These are phyloP conservation scores for Rhodeus uyekii DNA, from an alignment of 2,797 vertebrate species.

Conservation along the genomic window DNA sequence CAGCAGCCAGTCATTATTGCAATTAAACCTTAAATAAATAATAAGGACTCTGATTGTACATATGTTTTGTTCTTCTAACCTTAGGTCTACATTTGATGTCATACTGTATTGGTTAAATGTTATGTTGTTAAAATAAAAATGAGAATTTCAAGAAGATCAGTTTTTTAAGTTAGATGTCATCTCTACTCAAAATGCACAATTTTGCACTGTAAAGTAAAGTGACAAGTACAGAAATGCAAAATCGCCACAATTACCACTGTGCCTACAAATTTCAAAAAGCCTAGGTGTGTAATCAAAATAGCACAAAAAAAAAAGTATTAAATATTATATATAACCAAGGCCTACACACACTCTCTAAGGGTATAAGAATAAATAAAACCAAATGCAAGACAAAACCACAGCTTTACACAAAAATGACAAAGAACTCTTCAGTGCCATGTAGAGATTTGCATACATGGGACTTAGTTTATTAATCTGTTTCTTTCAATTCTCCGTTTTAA, in stretches of 20 bases:
- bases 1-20: neutral
- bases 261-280: too few species aligned
- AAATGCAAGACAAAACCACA: too few species aligned
- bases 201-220: neutral
- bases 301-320: too few species aligned
- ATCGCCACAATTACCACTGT: too few species aligned
- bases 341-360: too few species aligned
- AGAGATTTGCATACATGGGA: neutral
- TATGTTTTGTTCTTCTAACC: neutral
- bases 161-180: neutral
- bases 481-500: too few species aligned
- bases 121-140: neutral
- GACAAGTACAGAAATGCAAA: too few species aligned
- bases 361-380: too few species aligned
- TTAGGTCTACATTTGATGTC: neutral
- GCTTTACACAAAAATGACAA: too few species aligned
- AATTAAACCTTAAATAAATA: neutral
- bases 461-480: neutral
- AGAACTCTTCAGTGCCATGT: too few species aligned
- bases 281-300: too few species aligned
- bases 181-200: neutral
- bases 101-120: neutral
- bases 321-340: too few species aligned
- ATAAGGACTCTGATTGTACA: neutral
- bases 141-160: neutral